phyloP scores from a whole-genome alignment of 2,888 invertebrate species.

The Subacronicta megacephala region DNA sequence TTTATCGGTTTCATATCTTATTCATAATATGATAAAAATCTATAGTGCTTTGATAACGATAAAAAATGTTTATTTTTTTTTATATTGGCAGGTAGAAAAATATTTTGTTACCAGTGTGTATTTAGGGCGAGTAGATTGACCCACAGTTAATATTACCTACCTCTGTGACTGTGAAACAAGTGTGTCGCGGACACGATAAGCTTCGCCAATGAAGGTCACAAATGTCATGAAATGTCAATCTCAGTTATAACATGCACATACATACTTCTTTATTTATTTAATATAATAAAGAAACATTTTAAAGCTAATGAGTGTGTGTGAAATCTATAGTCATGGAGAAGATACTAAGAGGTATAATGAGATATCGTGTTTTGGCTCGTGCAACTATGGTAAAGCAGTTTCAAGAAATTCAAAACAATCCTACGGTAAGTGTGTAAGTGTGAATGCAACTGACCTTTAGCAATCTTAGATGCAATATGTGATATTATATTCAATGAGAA shows the following conservation, averaged over 20 bases:
- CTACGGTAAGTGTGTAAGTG: slow-evolving; percentile 93
- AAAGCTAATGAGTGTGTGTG: slow-evolving; percentile 46
- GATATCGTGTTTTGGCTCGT: slow-evolving; percentile 94
- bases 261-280: slow-evolving; percentile 38
- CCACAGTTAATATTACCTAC: slow-evolving; percentile 57
- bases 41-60: slow-evolving; percentile 24
- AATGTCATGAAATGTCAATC: slow-evolving; percentile 84
- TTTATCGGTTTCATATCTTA: slow-evolving; percentile 13
- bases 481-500: neutral
- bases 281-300: slow-evolving; percentile 23
- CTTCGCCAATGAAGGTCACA: slow-evolving; percentile 82
- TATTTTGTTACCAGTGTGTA: slow-evolving; percentile 12
- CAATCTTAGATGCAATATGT: slow-evolving; percentile 11
- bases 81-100: neutral
- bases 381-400: slow-evolving; percentile 98
- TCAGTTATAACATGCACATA: slow-evolving; percentile 45
- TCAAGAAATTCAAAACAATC: slow-evolving; percentile 96
- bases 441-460: slow-evolving; percentile 62
- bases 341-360: slow-evolving; percentile 96
- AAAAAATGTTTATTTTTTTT: slow-evolving; percentile 3
- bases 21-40: slow-evolving; percentile 18
- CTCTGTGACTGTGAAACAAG: slow-evolving; percentile 54
- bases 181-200: slow-evolving; percentile 73
- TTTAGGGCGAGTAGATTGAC: slow-evolving; percentile 58
- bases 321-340: slow-evolving; percentile 92